Conservation (phyloP, 1,140 invertebrate species). For the Pristionchus pacificus region DNA sequence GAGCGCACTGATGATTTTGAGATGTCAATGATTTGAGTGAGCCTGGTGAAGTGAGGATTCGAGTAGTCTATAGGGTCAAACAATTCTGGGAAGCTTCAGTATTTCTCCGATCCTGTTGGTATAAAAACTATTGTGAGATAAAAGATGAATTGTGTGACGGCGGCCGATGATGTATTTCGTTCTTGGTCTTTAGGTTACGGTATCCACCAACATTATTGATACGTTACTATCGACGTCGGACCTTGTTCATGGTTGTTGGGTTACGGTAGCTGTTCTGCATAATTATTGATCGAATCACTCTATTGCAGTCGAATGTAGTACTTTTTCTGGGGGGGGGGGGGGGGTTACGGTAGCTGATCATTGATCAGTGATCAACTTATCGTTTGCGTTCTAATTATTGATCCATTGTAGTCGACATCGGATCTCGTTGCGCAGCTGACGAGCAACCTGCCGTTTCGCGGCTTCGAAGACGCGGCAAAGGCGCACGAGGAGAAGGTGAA, state of each 20-base stretch:
- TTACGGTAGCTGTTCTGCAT: too few species aligned
- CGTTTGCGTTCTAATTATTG: not conserved
- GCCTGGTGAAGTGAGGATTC: not conserved
- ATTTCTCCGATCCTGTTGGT: not conserved
- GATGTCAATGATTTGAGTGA: not conserved
- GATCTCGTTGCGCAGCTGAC: constrained; percentile 27
- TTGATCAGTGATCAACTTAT: not conserved
- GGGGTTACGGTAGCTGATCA: not conserved
- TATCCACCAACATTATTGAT: too few species aligned
- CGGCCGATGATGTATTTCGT: too few species aligned
- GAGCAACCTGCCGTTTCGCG: constrained; percentile 18
- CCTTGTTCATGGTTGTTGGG: too few species aligned
- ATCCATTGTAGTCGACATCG: not conserved
- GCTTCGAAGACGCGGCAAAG: constrained; percentile 16
- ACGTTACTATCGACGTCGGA: too few species aligned
- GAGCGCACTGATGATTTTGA: constrained; percentile 28
- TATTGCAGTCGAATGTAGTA: not conserved
- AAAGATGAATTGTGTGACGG: too few species aligned
- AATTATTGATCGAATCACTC: too few species aligned
- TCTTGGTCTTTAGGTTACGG: too few species aligned
- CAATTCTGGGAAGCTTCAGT: not conserved
- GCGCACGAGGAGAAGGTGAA: constrained; percentile 31
- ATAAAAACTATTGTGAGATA: too few species aligned
- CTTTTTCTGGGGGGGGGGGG: not conserved
- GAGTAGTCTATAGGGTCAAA: not conserved